phyloP scores from a whole-genome alignment of 2,113 vertebrate species.

The Pelecanus crispus region DNA sequence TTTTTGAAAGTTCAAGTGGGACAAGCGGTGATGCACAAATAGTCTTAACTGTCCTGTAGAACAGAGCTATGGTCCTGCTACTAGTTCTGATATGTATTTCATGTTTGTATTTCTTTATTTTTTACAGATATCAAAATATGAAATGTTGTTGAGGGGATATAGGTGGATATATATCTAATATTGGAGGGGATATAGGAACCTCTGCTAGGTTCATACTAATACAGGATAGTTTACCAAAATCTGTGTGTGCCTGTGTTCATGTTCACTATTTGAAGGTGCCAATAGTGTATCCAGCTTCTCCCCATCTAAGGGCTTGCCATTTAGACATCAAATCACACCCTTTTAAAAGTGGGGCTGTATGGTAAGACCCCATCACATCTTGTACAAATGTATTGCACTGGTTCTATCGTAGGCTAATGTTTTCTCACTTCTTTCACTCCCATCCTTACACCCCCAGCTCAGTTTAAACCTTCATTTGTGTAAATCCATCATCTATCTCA shows the following conservation, averaged over 20 bases:
- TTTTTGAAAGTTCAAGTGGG: neutral
- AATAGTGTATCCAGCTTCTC: neutral
- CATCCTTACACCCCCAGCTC: neutral
- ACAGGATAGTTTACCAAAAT: neutral
- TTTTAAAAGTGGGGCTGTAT: neutral
- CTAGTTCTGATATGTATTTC: neutral
- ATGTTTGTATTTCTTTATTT: neutral
- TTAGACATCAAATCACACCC: neutral
- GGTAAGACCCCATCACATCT: accelerated
- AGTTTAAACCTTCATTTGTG: neutral
- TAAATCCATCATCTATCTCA: neutral
- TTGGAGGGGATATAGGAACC: neutral
- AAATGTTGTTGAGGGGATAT: neutral
- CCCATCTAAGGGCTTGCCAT: neutral
- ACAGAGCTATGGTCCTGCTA: neutral
- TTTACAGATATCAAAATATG: neutral
- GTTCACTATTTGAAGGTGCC: neutral
- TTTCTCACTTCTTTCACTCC: neutral
- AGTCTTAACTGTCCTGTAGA: neutral
- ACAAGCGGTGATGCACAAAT: neutral
- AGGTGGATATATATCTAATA: neutral
- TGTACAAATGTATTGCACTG: accelerated
- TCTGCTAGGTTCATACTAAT: neutral
- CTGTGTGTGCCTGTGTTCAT: accelerated
- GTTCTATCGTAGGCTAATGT: accelerated